Evolutionary conservation across 1,140 invertebrate species (phyloP).

Genomic region (Bicyclus anynana): DNA sequence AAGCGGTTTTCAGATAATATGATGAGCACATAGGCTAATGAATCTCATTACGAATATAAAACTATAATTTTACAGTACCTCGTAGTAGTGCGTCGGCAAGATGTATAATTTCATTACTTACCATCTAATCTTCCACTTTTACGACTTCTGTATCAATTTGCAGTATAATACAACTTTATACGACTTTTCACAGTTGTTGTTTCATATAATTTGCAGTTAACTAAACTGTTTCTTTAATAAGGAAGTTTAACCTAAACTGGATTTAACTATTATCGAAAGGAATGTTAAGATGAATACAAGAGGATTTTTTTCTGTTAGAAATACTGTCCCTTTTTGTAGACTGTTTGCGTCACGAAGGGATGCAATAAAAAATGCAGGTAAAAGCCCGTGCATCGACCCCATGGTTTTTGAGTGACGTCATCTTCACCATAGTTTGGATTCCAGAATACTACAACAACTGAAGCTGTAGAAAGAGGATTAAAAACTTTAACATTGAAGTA

Average conservation of each 20-base stretch:
- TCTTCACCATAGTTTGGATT: conserved; percentile 2
- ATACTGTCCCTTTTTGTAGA: conserved; percentile 41
- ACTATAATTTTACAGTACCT: no score
- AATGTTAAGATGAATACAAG: no score
- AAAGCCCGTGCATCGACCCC: conserved; percentile 66
- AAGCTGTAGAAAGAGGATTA: background rate
- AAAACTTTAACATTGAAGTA: background rate
- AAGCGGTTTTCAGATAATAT: no score
- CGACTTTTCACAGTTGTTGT: conserved; percentile 3
- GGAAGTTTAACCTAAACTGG: background rate
- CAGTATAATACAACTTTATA: background rate
- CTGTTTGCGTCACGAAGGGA: conserved; percentile 54
- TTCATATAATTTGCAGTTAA: background rate
- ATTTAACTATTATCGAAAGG: background rate
- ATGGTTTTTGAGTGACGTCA: conserved; percentile 64
- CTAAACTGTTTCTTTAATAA: background rate
- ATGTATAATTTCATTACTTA: background rate
- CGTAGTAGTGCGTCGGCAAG: background rate
- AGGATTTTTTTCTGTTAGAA: no score
- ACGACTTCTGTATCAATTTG: conserved; percentile 1
- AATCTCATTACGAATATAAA: no score
- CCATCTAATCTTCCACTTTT: background rate
- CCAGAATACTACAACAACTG: no score
- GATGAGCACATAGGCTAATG: no score
- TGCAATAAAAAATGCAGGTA: conserved; percentile 74